Percentiles rank a stretch among this genome's conserved stretches.
phyloP scores from a whole-genome alignment of 2,888 invertebrate species.

The Argyresthia albistria region DNA sequence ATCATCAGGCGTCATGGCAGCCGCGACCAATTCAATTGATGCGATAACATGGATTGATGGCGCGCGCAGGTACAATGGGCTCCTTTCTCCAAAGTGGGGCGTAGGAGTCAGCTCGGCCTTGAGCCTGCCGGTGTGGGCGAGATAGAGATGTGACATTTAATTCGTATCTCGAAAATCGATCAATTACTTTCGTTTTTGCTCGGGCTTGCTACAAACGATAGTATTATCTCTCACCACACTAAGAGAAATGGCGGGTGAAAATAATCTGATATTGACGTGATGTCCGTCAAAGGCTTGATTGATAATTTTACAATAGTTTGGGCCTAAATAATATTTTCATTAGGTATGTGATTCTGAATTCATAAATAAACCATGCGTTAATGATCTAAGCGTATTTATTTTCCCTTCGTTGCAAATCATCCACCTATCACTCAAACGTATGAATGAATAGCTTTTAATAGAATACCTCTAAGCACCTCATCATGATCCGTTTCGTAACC shows the following conservation, averaged over 20 bases:
- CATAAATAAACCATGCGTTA: too few species aligned
- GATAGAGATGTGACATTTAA: neutral
- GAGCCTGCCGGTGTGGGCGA: constrained; percentile 10
- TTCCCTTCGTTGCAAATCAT: too few species aligned
- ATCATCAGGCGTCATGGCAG: neutral
- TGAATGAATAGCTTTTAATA: neutral
- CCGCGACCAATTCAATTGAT: neutral
- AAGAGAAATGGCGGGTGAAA: too few species aligned
- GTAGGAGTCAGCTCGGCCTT: constrained; percentile 55
- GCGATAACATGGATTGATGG: neutral
- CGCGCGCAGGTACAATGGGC: constrained; percentile 24
- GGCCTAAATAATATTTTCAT: too few species aligned
- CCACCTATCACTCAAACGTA: neutral
- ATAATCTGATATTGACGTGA: too few species aligned
- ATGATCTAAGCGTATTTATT: too few species aligned
- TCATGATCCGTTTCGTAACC: neutral
- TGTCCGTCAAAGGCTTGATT: too few species aligned
- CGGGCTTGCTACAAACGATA: too few species aligned
- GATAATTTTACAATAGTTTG: too few species aligned
- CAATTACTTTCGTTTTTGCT: neutral
- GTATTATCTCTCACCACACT: too few species aligned
- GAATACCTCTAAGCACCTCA: neutral
- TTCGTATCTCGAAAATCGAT: neutral
- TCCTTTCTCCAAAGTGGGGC: constrained; percentile 58
- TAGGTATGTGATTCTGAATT: too few species aligned